These are phyloP conservation scores for Ceraclea dissimilis DNA, from an alignment of 2,888 invertebrate genomes.

Conservation along the genomic window DNA sequence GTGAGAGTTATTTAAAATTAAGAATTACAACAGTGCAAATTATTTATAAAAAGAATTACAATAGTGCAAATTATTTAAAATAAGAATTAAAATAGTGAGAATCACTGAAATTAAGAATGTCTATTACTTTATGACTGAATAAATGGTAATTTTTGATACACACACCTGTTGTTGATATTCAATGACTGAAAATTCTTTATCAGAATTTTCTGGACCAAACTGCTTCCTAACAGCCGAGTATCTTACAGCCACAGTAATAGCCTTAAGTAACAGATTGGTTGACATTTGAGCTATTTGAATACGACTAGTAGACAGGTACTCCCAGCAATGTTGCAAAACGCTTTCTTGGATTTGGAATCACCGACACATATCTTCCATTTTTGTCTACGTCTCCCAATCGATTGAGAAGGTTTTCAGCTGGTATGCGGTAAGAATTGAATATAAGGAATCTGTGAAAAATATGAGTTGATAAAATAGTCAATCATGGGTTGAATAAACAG, in stretches of 20 bases:
- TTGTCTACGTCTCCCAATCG: conserved; percentile 79
- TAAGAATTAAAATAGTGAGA: too few species aligned
- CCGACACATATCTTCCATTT: conserved; percentile 72
- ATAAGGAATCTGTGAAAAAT: conserved; percentile 52
- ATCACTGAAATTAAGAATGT: too few species aligned
- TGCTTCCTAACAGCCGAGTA: conserved; percentile 83
- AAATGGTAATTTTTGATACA: too few species aligned
- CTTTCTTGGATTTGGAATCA: conserved; percentile 75
- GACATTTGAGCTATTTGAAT: conserved; percentile 38
- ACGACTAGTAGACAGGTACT: conserved; percentile 46
- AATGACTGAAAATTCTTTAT: conserved; percentile 73
- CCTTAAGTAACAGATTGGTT: conserved; percentile 58
- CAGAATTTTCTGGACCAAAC: conserved; percentile 67
- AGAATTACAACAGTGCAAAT: too few species aligned
- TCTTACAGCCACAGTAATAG: conserved; percentile 74
- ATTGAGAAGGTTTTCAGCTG: conserved; percentile 73
- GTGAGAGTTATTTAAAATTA: too few species aligned
- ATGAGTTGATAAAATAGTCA: too few species aligned
- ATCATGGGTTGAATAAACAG: too few species aligned
- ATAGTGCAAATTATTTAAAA: too few species aligned
- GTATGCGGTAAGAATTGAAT: conserved; percentile 73
- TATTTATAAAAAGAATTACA: too few species aligned
- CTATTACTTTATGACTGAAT: too few species aligned
- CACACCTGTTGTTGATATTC: conserved; percentile 84
- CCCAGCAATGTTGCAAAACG: conserved; percentile 62